These are phyloP conservation scores for Clepsis dumicolana DNA, from an alignment of 2,888 invertebrate species.

Conservation along the genomic window DNA sequence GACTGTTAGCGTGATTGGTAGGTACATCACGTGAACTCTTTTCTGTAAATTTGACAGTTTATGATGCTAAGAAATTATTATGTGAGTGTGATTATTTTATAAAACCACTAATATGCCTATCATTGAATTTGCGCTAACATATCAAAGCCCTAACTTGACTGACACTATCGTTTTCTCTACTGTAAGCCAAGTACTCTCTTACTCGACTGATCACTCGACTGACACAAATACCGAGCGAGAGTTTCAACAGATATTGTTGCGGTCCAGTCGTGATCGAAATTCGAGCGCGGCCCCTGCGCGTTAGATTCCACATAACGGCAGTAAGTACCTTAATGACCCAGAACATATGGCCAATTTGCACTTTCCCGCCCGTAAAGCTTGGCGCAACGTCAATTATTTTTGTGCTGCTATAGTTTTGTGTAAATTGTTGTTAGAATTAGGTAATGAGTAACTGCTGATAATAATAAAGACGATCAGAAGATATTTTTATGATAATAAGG, in stretches of 20 bases:
- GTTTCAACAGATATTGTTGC: conserved; percentile 45
- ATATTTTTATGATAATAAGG: not conserved
- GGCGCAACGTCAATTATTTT: conserved; percentile 39
- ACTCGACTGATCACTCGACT: conserved; percentile 17
- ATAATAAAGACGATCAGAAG: not conserved
- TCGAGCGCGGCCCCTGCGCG: conserved; percentile 60
- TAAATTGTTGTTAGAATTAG: not conserved
- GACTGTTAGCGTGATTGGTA: too few species aligned
- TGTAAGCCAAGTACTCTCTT: not conserved
- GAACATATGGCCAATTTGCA: conserved; percentile 74
- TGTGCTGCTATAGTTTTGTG: not conserved
- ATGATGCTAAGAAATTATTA: too few species aligned
- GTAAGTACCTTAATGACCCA: conserved; percentile 70
- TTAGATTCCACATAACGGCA: conserved; percentile 58
- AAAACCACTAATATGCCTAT: too few species aligned
- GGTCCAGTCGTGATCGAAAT: conserved; percentile 53
- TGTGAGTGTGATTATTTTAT: too few species aligned
- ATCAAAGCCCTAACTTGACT: too few species aligned
- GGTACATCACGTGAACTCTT: too few species aligned
- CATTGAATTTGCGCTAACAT: too few species aligned
- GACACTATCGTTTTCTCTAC: too few species aligned
- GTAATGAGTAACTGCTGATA: not conserved
- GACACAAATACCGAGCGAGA: not conserved
- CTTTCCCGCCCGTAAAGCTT: conserved; percentile 52
- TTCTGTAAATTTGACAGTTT: too few species aligned